Base-by-base conservation (phyloP, 2,113 vertebrate genomes). In the Oryzias celebensis region DNA sequence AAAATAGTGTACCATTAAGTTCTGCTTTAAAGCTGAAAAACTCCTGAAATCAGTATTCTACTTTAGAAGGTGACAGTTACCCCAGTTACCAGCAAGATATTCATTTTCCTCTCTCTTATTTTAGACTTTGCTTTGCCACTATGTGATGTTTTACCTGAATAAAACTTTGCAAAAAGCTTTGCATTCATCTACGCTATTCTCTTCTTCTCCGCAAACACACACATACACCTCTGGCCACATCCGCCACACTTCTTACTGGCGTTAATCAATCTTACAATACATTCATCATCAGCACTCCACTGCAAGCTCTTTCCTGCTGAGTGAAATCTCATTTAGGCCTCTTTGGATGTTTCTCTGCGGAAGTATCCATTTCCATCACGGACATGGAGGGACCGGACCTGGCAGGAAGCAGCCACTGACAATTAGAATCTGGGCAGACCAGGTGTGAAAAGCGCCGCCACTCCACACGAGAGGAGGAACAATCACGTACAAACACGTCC, bases 181-280 rank as follows among this genome's bases (percentile, higher is more conserved):
- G 57, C 58, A 50, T 51, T 66, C 18, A 41, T 20, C 50, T 52
- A 22, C 69, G 59, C 63, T 52, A 44, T 69, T 58, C 58, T 49
- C 66, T 68, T 56, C 61, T 1, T 5, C 58, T 68, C 49, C 36
- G 58, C 56, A 69, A 41, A 68, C 42, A 57, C 55, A 68, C 42
- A 57, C 55, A 59, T 63, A 77, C 62, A 86, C 75, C 80, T 84
- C 77, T 68, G 79, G 88, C 73, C 83, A 73, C 66, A 87, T 86
- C 81, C 82, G 82, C 85, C 84, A 83, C 83, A 87, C 85, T 88
- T 85, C 84, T 86, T 77, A 68, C 82, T 83, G 68, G 68, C 47
- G 83, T 93, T 95, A 94, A 96, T 95, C 94, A 94, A 94, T 95
- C 93, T 94, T 89, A 85, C 82, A 90, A 92, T 91, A 88, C 93